phyloP scores from a whole-genome alignment of 2,113 vertebrate species.

The Periophthalmus modestus region DNA sequence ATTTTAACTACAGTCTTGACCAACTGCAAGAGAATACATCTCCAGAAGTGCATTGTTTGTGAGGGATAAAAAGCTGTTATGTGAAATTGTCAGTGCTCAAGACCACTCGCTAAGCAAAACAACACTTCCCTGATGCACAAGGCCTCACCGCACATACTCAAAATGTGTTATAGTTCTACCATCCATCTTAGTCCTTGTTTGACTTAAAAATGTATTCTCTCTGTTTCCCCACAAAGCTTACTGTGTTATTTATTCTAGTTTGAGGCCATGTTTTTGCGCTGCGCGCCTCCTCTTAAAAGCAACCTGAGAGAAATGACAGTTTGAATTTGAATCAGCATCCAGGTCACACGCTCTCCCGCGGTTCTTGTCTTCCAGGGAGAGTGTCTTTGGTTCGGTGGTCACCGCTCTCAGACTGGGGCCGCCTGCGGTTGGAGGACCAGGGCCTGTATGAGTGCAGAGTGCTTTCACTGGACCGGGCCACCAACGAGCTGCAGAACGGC shows the following conservation, averaged over 20 bases:
- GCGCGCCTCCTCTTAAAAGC: constrained; percentile 9
- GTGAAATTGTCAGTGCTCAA: background rate
- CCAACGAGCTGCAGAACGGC: constrained; percentile 85
- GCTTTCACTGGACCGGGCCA: constrained; percentile 83
- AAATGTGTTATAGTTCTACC: background rate
- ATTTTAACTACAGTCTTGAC: too few relatives aligned
- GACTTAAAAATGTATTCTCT: background rate
- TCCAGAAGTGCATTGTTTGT: too few relatives aligned
- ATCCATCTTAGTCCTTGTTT: background rate
- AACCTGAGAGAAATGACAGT: constrained; percentile 24
- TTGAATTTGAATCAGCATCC: constrained; percentile 25
- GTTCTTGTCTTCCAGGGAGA: constrained; percentile 76
- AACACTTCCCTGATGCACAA: background rate
- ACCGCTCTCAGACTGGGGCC: constrained; percentile 81
- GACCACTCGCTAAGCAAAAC: background rate
- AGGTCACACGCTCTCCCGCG: constrained; percentile 5
- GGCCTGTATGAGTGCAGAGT: constrained; percentile 93
- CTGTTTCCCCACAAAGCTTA: background rate
- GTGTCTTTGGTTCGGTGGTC: constrained; percentile 80
- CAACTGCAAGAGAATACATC: too few relatives aligned
- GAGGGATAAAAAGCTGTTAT: background rate
- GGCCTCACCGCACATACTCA: background rate
- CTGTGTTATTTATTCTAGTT: constrained; percentile 14
- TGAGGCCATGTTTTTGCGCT: constrained; percentile 19
- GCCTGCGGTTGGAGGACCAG: constrained; percentile 84